A percentile compares a stretch with the other conserved stretches of the same genome.
These are phyloP conservation scores for Zaprionus vittiger DNA, from an alignment of 1,140 invertebrate genomes.

Conservation along the genomic window DNA sequence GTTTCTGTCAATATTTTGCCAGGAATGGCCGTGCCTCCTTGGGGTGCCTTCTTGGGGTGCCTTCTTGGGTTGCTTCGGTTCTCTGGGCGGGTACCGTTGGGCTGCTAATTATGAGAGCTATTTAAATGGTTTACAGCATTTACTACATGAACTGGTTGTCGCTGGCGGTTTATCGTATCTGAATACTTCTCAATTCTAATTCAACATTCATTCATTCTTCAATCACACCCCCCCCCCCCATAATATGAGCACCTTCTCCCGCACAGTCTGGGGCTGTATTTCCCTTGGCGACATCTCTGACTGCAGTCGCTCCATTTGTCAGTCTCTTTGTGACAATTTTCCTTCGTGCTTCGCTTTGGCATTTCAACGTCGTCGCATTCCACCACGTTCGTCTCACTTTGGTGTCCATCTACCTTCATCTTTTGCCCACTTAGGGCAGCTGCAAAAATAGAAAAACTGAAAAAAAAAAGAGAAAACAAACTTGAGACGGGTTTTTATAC, in stretches of 20 bases:
- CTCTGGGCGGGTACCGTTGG: neutral
- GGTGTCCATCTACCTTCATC: neutral
- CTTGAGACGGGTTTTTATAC: neutral
- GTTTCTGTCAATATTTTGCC: conserved; percentile 11
- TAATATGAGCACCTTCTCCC: neutral
- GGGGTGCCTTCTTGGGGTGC: neutral
- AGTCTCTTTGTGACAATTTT: conserved; percentile 31
- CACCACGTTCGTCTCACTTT: neutral
- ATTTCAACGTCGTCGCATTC: neutral
- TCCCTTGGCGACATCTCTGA: neutral
- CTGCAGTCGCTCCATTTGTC: conserved; percentile 1
- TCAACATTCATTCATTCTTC: neutral
- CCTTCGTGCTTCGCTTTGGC: neutral
- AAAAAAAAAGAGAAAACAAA: neutral
- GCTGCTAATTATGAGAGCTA: neutral
- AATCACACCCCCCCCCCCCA: neutral
- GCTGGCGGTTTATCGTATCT: neutral
- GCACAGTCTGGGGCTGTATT: neutral
- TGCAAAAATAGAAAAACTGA: neutral
- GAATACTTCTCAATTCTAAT: neutral
- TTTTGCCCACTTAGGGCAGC: neutral
- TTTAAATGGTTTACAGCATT: neutral
- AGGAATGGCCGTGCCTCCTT: neutral
- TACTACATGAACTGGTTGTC: neutral
- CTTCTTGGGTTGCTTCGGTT: neutral